phyloP scores from a whole-genome alignment of 2,113 vertebrate species.

The Eulacestoma nigropectus region DNA sequence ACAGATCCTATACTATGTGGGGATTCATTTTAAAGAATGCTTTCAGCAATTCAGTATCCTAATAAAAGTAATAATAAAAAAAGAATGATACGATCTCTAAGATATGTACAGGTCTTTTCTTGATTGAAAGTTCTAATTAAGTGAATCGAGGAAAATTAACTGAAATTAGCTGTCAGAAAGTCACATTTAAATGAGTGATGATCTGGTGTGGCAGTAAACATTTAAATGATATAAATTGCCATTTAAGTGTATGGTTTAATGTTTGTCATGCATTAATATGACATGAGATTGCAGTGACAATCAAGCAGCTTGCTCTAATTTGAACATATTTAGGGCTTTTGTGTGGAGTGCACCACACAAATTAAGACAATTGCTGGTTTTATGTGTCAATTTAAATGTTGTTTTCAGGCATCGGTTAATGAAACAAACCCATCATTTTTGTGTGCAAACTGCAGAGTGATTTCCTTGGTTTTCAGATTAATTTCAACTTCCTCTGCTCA shows the following conservation, averaged over 20 bases:
- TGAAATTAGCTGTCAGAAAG: conserved; percentile 98
- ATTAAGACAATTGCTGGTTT: conserved; percentile 98
- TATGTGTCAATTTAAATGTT: conserved; percentile 90
- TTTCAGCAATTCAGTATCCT: conserved; percentile 61
- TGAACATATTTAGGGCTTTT: conserved; percentile 96
- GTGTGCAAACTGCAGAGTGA: conserved; percentile 52
- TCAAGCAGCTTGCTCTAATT: conserved; percentile 98
- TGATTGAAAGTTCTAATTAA: conserved; percentile 99
- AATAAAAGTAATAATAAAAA: conserved; percentile 60
- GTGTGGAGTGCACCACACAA: conserved; percentile 89
- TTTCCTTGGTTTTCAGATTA: conserved; percentile 50
- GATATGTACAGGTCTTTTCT: conserved; percentile 72
- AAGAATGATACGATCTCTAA: conserved; percentile 67
- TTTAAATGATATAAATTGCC: conserved; percentile 99
- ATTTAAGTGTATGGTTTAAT: conserved; percentile 99
- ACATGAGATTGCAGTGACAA: conserved; percentile 97
- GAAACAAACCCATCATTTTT: conserved; percentile 79
- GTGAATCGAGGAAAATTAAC: conserved; percentile 92
- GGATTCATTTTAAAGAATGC: conserved; percentile 65
- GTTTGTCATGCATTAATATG: conserved; percentile 99
- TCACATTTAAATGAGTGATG: conserved; percentile 99
- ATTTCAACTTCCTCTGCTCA: conserved; percentile 56
- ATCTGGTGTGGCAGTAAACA: conserved; percentile 88
- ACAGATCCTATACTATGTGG: neutral
- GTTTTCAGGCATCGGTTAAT: conserved; percentile 81